A percentile compares a stretch with the other conserved stretches of the same genome.
Conservation (phyloP, 2,113 vertebrate genomes). For the Odontophorus gujanensis region DNA sequence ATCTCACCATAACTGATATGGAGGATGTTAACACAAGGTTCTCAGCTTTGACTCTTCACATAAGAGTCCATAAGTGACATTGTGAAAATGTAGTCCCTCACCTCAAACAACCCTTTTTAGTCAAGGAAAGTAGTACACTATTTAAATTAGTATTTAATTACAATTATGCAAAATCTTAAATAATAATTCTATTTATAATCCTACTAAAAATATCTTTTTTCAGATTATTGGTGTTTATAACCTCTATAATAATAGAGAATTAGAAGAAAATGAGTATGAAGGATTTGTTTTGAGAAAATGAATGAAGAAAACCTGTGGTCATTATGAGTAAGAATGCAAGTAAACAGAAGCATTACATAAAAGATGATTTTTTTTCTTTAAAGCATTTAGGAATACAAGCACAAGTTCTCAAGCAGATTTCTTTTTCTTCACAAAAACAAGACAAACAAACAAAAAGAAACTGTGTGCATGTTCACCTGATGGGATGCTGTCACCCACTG, state of each 20-base stretch:
- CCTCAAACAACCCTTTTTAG: neutral
- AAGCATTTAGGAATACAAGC: neutral
- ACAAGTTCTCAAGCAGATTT: neutral
- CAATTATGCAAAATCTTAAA: neutral
- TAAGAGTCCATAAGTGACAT: neutral
- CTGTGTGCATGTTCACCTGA: no score
- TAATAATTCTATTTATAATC: neutral
- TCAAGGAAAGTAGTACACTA: neutral
- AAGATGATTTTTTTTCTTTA: neutral
- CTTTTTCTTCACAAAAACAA: neutral
- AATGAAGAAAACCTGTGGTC: neutral
- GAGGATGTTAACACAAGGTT: neutral
- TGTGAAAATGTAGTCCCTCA: neutral
- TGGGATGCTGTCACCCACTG: no score
- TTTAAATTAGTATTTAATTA: neutral
- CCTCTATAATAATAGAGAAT: neutral
- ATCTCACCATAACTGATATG: neutral
- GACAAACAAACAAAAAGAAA: neutral
- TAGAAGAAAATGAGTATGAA: neutral
- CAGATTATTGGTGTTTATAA: neutral
- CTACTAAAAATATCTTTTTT: neutral
- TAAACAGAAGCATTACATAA: neutral
- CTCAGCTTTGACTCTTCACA: neutral
- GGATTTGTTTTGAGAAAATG: neutral
- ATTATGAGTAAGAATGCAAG: neutral